Conservation (phyloP, 2,113 vertebrate genomes). For the Pseudorectes ferrugineus region DNA sequence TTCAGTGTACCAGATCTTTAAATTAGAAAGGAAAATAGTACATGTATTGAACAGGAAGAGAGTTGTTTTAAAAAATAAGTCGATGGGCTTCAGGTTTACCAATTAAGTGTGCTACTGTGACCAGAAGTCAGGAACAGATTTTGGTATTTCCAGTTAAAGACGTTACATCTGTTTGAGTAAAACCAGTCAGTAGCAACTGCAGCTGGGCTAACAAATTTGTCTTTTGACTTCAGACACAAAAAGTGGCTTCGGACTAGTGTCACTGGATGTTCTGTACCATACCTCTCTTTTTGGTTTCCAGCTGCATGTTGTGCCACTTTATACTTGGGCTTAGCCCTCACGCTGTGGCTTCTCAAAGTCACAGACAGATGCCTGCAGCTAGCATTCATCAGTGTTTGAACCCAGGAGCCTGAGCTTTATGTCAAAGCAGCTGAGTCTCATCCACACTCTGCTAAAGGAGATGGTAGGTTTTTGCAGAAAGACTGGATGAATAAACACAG, state of each 20-base stretch:
- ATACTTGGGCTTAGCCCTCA: not conserved
- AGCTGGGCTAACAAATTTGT: not conserved
- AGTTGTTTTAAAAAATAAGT: not conserved
- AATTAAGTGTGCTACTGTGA: not conserved
- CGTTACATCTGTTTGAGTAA: not conserved
- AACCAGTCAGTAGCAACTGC: not conserved
- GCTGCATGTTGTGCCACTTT: not conserved
- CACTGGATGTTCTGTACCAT: not conserved
- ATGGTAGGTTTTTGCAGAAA: not conserved
- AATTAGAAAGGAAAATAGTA: not conserved
- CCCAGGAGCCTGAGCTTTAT: not conserved
- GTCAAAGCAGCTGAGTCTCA: not conserved
- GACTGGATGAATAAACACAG: not conserved
- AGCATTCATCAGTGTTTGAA: not conserved
- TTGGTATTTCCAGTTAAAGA: not conserved
- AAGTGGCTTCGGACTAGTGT: not conserved
- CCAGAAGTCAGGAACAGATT: not conserved
- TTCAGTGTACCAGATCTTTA: not conserved
- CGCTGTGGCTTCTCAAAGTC: not conserved
- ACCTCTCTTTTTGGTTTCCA: not conserved
- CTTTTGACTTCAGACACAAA: not conserved
- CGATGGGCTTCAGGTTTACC: not conserved
- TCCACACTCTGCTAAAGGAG: not conserved
- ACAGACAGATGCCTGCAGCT: accelerated
- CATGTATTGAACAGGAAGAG: not conserved